These are phyloP conservation scores for Rhipidura dahli DNA, from an alignment of 2,113 vertebrate species.

Conservation along the genomic window DNA sequence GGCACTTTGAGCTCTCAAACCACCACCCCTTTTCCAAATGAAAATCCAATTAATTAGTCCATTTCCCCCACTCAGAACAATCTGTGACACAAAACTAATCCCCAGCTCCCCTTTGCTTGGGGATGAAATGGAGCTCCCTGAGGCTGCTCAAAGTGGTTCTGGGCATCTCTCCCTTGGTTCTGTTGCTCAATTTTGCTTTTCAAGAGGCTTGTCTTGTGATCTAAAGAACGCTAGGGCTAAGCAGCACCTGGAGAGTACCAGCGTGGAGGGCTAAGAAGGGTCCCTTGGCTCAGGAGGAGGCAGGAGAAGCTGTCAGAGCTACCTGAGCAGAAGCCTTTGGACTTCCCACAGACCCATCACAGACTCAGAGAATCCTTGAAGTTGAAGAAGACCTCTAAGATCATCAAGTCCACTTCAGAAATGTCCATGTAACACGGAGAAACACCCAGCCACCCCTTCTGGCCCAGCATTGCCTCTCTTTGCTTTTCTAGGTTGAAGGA, in stretches of 20 bases:
- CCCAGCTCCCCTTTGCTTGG: background rate
- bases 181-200: background rate
- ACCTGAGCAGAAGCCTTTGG: background rate
- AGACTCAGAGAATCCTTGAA: background rate
- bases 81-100: background rate
- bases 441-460: background rate
- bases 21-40: background rate
- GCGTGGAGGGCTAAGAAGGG: background rate
- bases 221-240: background rate
- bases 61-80: background rate
- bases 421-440: background rate
- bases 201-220: background rate
- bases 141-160: background rate
- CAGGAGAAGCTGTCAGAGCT: background rate
- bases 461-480: background rate
- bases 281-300: background rate
- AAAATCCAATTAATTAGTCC: constrained; percentile 13
- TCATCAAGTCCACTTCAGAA: background rate
- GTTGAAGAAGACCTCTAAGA: background rate
- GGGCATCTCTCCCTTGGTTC: background rate
- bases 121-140: background rate
- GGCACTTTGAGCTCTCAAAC: background rate
- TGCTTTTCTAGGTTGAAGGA: background rate
- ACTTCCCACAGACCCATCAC: background rate
- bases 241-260: background rate